These are phyloP conservation scores for Aspidoscelis tigris DNA, from an alignment of 2,113 vertebrate species.

Conservation along the genomic window DNA sequence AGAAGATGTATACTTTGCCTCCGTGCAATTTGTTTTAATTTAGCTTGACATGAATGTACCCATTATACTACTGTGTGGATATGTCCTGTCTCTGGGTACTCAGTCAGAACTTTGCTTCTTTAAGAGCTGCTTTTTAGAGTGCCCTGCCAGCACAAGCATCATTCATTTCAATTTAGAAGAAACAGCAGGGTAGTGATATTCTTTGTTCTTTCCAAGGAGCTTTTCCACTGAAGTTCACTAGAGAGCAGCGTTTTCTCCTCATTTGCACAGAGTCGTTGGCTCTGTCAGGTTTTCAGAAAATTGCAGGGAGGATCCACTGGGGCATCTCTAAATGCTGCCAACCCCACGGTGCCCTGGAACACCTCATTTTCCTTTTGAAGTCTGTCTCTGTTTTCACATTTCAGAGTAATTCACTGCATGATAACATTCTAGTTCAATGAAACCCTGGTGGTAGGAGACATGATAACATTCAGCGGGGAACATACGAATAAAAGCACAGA, in stretches of 20 bases:
- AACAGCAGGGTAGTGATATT: neutral
- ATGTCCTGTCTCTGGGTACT: neutral
- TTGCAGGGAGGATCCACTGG: conserved; percentile 42
- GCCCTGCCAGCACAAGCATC: conserved; percentile 9
- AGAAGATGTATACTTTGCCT: too few relatives aligned
- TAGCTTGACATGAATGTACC: accelerated
- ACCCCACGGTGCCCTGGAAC: conserved; percentile 29
- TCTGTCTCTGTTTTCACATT: conserved; percentile 46
- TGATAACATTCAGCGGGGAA: conserved; percentile 47
- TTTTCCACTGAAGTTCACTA: conserved; percentile 18
- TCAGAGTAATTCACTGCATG: conserved; percentile 52
- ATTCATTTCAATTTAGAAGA: conserved; percentile 22
- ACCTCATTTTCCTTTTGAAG: conserved; percentile 52
- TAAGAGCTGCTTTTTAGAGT: conserved; percentile 4
- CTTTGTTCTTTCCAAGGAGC: conserved; percentile 42
- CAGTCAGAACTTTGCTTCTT: neutral
- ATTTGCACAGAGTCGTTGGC: conserved; percentile 57
- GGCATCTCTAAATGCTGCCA: conserved; percentile 51
- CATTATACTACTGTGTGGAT: accelerated
- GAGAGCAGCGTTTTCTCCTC: conserved; percentile 43
- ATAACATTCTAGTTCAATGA: conserved; percentile 63
- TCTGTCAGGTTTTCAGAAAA: conserved; percentile 59
- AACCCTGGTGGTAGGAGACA: conserved; percentile 50
- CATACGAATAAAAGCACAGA: conserved; percentile 40
- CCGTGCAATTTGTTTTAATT: neutral